These are phyloP conservation scores for Temnothorax longispinosus DNA, from an alignment of 1,140 invertebrate species.

Conservation along the genomic window DNA sequence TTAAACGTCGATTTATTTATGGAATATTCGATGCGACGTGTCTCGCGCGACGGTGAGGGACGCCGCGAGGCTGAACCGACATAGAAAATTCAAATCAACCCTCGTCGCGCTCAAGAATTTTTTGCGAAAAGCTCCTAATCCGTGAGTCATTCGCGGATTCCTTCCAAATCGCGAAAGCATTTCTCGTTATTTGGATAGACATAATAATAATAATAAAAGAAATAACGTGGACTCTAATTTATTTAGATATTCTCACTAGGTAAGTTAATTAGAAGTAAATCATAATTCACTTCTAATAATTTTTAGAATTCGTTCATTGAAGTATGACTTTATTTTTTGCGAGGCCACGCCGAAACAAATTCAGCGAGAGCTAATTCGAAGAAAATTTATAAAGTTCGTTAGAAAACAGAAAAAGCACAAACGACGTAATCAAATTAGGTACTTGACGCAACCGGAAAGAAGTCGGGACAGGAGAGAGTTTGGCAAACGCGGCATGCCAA, in stretches of 20 bases:
- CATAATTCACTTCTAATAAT: not conserved
- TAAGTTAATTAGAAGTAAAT: not conserved
- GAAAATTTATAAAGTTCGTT: not conserved
- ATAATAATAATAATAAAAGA: conserved; percentile 8
- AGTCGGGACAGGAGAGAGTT: not conserved
- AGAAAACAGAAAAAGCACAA: not conserved
- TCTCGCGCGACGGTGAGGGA: conserved; percentile 26
- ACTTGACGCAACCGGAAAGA: not conserved
- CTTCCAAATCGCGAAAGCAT: not conserved
- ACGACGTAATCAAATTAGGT: not conserved
- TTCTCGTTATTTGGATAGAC: not conserved
- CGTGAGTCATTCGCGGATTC: conserved; percentile 20
- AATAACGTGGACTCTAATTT: not conserved
- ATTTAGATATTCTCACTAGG: not conserved
- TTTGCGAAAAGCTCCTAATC: conserved; percentile 52
- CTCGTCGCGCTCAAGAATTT: conserved; percentile 45
- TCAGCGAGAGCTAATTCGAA: not conserved
- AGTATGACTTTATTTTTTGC: not conserved
- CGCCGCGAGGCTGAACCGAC: conserved; percentile 51
- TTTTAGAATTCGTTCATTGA: not conserved
- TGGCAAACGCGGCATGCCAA: not conserved
- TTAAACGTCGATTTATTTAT: conserved; percentile 85
- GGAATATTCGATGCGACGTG: conserved; percentile 82
- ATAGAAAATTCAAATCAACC: conserved; percentile 78
- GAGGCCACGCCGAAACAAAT: not conserved